Evolutionary conservation across 2,888 invertebrate genomes (phyloP).

Genomic region (Allygus modestus): DNA sequence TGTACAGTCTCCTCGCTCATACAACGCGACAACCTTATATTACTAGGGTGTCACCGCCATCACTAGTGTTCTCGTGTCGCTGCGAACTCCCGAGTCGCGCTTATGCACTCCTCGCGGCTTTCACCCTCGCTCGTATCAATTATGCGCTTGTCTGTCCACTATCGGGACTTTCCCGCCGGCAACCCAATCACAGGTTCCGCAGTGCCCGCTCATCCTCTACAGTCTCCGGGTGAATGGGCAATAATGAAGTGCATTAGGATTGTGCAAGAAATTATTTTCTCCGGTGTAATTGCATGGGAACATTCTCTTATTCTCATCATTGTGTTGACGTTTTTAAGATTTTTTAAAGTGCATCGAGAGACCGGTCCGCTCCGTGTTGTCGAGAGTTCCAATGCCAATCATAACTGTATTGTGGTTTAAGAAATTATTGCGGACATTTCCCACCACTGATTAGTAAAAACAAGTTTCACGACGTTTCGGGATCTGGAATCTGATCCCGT

Average conservation of each 20-base stretch:
- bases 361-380: too few species aligned
- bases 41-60: too few species aligned
- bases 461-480: too few species aligned
- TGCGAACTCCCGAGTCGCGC: not conserved
- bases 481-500: too few species aligned
- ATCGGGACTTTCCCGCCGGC: not conserved
- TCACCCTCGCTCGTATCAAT: slow-evolving; percentile 30
- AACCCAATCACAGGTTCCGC: not conserved
- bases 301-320: not conserved
- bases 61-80: too few species aligned
- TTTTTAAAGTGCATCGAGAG: too few species aligned
- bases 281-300: not conserved
- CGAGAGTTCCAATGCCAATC: too few species aligned
- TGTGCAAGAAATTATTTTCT: not conserved
- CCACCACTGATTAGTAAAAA: too few species aligned
- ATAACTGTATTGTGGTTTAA: too few species aligned
- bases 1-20: too few species aligned
- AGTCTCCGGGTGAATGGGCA: not conserved
- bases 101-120: not conserved
- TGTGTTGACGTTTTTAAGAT: not conserved
- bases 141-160: slow-evolving; percentile 34
- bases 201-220: not conserved
- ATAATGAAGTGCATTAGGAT: slow-evolving; percentile 8
- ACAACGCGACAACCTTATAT: too few species aligned
- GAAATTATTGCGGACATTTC: too few species aligned